phyloP scores from a whole-genome alignment of 2,113 vertebrate genomes.

The Odontophorus gujanensis region DNA sequence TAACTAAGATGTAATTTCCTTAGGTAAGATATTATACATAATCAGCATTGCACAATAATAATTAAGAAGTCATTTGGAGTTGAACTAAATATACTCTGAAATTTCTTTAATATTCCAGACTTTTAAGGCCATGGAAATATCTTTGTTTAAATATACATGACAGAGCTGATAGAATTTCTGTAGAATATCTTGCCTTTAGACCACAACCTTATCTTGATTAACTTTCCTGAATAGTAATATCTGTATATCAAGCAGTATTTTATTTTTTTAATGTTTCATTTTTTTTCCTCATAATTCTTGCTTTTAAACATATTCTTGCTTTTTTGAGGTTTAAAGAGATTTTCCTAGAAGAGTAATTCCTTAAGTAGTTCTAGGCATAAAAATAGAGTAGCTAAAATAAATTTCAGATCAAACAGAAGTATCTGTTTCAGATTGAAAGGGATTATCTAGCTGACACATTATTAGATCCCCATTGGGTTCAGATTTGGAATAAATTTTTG shows the following conservation, averaged over 20 bases:
- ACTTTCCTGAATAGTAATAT: background rate
- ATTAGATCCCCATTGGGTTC: background rate
- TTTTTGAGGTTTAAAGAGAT: background rate
- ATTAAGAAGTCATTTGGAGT: background rate
- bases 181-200: background rate
- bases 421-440: background rate
- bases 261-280: background rate
- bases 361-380: background rate
- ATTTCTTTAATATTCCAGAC: background rate
- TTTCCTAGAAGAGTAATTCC: conserved; percentile 23
- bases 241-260: background rate
- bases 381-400: background rate
- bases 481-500: background rate
- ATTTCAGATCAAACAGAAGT: background rate
- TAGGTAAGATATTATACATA: background rate
- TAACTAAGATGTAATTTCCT: background rate
- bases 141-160: background rate
- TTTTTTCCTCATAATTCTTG: background rate
- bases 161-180: background rate
- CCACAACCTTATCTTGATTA: background rate
- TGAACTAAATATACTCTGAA: background rate
- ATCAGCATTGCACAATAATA: background rate
- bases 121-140: background rate
- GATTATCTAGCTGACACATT: background rate
- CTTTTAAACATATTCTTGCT: background rate